These are phyloP conservation scores for Plodia interpunctella DNA, from an alignment of 1,140 invertebrate genomes.

Conservation along the genomic window DNA sequence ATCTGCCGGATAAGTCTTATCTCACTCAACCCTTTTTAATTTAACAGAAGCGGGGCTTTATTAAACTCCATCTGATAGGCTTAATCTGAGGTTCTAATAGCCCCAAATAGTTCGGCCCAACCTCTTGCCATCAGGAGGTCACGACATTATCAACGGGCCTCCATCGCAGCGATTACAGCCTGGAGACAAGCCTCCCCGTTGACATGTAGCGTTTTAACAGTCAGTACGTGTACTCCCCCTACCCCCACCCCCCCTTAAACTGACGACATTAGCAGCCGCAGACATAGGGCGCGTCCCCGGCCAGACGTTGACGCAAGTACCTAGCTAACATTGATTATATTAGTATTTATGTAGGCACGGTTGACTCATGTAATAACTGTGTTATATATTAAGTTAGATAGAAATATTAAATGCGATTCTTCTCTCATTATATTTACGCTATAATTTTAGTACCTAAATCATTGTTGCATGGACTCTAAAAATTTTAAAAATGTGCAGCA, in stretches of 20 bases:
- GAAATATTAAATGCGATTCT: too few relatives aligned
- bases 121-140: constrained; percentile 43
- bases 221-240: constrained; percentile 48
- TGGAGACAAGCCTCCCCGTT: constrained; percentile 47
- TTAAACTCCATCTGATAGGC: constrained; percentile 9
- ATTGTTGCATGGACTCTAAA: too few relatives aligned
- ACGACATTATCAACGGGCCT: constrained; percentile 59
- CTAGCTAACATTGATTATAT: constrained; percentile 11
- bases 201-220: constrained; percentile 73
- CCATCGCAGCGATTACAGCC: constrained; percentile 47
- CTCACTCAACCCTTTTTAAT: not conserved
- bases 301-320: constrained; percentile 55
- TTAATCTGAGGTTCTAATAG: constrained; percentile 17
- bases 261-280: constrained; percentile 72
- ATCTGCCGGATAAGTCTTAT: not conserved
- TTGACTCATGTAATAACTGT: not conserved
- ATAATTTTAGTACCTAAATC: too few relatives aligned
- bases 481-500: too few relatives aligned
- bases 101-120: constrained; percentile 16
- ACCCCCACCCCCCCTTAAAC: constrained; percentile 30
- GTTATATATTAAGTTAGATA: too few relatives aligned
- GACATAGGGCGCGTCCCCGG: constrained; percentile 57
- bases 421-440: too few relatives aligned
- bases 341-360: constrained; percentile 10
- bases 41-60: not conserved